phyloP scores from a whole-genome alignment of 1,140 invertebrate genomes.

The Leptinotarsa texana region DNA sequence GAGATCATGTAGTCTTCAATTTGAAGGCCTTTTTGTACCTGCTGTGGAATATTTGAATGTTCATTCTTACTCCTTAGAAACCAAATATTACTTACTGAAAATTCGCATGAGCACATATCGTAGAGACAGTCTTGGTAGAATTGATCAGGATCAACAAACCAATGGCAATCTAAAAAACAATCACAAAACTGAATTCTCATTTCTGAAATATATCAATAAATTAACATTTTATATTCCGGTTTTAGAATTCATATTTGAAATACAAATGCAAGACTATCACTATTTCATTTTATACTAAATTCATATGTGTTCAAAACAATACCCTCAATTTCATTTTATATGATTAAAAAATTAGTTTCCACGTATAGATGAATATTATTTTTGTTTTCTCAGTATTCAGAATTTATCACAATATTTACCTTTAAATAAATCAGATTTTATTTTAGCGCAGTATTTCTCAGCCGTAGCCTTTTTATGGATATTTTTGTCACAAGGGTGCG shows the following conservation, averaged over 20 bases:
- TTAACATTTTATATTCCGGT: too few relatives aligned
- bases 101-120: slow-evolving; percentile 83
- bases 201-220: too few relatives aligned
- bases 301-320: too few relatives aligned
- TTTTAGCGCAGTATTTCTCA: slow-evolving; percentile 70
- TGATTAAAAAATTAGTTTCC: too few relatives aligned
- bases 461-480: slow-evolving; percentile 70
- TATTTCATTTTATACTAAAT: too few relatives aligned
- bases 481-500: slow-evolving; percentile 73
- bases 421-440: slow-evolving; percentile 72
- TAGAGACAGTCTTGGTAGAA: slow-evolving; percentile 83
- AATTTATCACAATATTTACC: slow-evolving; percentile 51
- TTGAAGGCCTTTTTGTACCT: too few relatives aligned
- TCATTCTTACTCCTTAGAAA: too few relatives aligned
- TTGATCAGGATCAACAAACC: slow-evolving; percentile 74
- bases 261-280: too few relatives aligned
- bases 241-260: too few relatives aligned
- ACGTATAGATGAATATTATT: neutral
- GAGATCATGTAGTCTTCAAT: too few relatives aligned
- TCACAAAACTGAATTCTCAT: neutral
- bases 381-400: neutral
- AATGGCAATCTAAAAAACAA: slow-evolving; percentile 36
- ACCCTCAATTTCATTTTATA: too few relatives aligned
- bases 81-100: slow-evolving; percentile 47
- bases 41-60: too few relatives aligned